A percentile compares a stretch with the other conserved stretches of the same genome.
Evolutionary conservation across 2,888 invertebrate species (phyloP).

Genomic region (Dioctria linearis): DNA sequence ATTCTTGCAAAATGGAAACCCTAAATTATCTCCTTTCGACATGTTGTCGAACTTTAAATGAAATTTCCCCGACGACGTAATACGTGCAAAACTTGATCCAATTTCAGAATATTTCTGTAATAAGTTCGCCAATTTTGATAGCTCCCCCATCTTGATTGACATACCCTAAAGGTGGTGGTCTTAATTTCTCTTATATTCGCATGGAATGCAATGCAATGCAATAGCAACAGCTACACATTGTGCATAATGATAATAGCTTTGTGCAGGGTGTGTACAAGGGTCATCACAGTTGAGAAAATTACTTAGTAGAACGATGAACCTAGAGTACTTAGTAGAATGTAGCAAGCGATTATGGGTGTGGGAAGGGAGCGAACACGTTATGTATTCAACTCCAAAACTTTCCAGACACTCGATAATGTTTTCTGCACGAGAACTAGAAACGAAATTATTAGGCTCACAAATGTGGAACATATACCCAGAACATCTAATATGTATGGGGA

Average conservation of each 20-base stretch:
- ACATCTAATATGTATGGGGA: neutral
- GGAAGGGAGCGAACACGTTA: constrained; percentile 1
- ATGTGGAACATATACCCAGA: neutral
- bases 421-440: neutral
- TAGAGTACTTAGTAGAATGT: too few species aligned
- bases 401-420: constrained; percentile 28
- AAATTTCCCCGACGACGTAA: neutral
- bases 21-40: too few species aligned
- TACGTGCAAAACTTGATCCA: neutral
- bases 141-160: constrained; percentile 14
- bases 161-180: neutral
- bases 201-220: neutral
- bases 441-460: too few species aligned
- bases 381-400: constrained; percentile 26
- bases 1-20: too few species aligned
- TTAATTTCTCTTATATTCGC: neutral
- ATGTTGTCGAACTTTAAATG: neutral
- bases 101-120: neutral
- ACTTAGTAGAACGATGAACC: neutral
- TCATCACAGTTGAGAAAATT: constrained; percentile 2
- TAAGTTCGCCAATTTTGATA: neutral
- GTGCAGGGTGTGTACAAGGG: neutral
- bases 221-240: too few species aligned
- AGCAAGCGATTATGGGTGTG: neutral
- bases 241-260: neutral